Evolutionary conservation across 2,113 vertebrate species (phyloP).

Genomic region (Mesembrinibis cayennensis): DNA sequence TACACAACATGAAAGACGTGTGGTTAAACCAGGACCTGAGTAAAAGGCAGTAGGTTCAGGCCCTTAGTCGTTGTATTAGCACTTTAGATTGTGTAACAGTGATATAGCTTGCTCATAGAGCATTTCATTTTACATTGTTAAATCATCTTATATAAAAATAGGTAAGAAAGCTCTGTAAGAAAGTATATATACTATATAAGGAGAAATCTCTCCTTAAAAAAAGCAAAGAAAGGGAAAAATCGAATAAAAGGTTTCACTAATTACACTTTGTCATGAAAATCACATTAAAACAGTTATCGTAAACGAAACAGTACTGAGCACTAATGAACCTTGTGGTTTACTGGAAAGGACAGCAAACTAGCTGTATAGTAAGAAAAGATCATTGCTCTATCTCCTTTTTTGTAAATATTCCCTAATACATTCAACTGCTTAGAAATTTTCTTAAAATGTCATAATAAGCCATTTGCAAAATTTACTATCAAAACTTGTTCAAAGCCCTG

Average conservation of each 20-base stretch:
- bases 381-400: neutral
- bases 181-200: slow-evolving; percentile 70
- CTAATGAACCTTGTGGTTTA: slow-evolving; percentile 54
- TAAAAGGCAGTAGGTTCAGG: slow-evolving; percentile 58
- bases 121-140: slow-evolving; percentile 66
- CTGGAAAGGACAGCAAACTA: slow-evolving; percentile 55
- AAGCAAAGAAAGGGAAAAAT: slow-evolving; percentile 43
- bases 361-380: slow-evolving; percentile 46
- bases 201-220: slow-evolving; percentile 63
- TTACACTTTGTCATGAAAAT: slow-evolving; percentile 62
- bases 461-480: slow-evolving; percentile 43
- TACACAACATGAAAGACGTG: neutral
- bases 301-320: slow-evolving; percentile 61
- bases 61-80: slow-evolving; percentile 43
- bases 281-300: slow-evolving; percentile 61
- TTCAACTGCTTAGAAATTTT: slow-evolving; percentile 36
- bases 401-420: slow-evolving; percentile 30
- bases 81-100: slow-evolving; percentile 64
- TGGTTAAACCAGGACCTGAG: slow-evolving; percentile 40
- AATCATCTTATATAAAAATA: slow-evolving; percentile 77
- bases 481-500: slow-evolving; percentile 44
- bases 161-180: slow-evolving; percentile 80
- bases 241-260: slow-evolving; percentile 53
- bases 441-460: slow-evolving; percentile 9
- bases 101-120: slow-evolving; percentile 73